Conservation (phyloP, 2,888 invertebrate species). For the Pelosia muscerda region DNA sequence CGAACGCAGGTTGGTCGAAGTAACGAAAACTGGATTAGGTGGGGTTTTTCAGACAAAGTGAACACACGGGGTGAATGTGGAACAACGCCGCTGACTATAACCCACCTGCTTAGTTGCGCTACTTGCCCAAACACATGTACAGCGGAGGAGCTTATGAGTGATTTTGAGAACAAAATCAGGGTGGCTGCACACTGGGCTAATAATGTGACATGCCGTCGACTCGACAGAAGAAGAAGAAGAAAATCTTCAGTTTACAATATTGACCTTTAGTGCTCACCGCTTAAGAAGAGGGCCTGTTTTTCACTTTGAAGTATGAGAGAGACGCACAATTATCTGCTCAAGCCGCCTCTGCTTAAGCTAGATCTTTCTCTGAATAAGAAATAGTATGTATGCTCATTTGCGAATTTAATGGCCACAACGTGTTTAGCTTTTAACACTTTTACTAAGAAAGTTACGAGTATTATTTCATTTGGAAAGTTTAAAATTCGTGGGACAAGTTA, state of each 20-base stretch:
- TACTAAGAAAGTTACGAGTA: conserved; percentile 21
- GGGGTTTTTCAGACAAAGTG: no score
- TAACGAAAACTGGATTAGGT: no score
- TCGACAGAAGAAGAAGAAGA: no score
- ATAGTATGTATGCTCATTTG: background rate
- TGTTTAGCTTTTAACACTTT: conserved; percentile 18
- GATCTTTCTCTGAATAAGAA: background rate
- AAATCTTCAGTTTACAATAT: background rate
- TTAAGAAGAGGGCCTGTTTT: background rate
- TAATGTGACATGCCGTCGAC: no score
- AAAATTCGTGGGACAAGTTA: conserved; percentile 40
- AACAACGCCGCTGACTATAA: no score
- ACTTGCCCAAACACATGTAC: no score
- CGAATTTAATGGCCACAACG: conserved; percentile 5
- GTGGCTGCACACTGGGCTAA: no score
- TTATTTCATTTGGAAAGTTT: conserved; percentile 41
- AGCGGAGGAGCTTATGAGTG: no score
- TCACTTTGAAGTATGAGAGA: background rate
- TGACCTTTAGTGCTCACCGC: background rate
- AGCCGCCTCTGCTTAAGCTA: background rate
- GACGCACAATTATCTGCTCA: background rate
- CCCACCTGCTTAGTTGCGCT: no score
- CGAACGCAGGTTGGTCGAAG: no score
- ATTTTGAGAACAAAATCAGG: no score
- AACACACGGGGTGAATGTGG: no score